phyloP scores from a whole-genome alignment of 2,888 invertebrate genomes.

The Aphodius sticticus region DNA sequence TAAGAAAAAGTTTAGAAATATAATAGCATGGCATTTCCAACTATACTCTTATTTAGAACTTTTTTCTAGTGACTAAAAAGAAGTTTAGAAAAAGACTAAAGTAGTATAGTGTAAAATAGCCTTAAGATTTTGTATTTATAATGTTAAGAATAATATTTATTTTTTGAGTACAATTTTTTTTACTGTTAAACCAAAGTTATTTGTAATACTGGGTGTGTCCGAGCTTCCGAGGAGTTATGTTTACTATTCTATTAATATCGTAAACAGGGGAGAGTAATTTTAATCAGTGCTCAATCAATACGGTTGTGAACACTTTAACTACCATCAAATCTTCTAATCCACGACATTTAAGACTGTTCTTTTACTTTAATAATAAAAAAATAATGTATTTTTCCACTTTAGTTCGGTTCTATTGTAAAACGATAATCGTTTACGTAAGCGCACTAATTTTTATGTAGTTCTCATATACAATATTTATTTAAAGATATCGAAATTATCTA shows the following conservation, averaged over 20 bases:
- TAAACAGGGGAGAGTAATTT: constrained; percentile 35
- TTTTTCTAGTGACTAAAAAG: no score
- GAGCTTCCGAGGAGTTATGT: constrained; percentile 9
- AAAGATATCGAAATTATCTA: not conserved
- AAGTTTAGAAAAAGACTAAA: no score
- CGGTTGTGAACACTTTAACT: constrained; percentile 54
- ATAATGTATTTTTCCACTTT: not conserved
- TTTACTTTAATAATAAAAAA: constrained; percentile 5
- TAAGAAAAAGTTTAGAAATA: no score
- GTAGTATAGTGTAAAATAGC: no score
- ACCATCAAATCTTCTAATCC: constrained; percentile 19
- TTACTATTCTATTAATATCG: constrained; percentile 37
- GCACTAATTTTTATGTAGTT: not conserved
- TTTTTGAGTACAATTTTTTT: not conserved
- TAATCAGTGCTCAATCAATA: constrained; percentile 52
- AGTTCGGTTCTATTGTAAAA: not conserved
- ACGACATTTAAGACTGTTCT: constrained; percentile 26
- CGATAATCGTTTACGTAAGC: not conserved
- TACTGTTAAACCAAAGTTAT: constrained; percentile 4
- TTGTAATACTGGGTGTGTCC: not conserved
- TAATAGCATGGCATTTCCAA: no score
- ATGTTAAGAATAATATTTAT: constrained; percentile 5
- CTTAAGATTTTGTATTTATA: constrained; percentile 7
- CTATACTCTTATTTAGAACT: no score
- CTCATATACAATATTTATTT: not conserved